Evolutionary conservation across 2,888 invertebrate genomes (phyloP).

Genomic region (Epiblema foenella): DNA sequence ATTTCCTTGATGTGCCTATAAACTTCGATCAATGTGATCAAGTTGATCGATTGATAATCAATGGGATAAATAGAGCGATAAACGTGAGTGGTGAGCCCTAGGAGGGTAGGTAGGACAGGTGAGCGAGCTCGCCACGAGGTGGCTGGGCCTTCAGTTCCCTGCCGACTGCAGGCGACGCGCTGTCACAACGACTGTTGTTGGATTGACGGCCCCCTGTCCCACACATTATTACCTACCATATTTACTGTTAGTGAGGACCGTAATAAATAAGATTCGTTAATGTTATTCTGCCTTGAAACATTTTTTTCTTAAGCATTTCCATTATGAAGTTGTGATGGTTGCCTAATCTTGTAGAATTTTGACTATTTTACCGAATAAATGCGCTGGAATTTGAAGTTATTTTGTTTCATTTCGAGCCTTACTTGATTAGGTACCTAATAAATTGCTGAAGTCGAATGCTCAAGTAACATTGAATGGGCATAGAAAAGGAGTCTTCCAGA

Average conservation of each 20-base stretch:
- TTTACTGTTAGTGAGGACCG: slow-evolving; percentile 53
- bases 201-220: slow-evolving; percentile 84
- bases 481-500: not conserved
- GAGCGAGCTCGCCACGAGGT: slow-evolving; percentile 53
- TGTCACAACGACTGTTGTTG: slow-evolving; percentile 84
- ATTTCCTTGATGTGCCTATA: no score
- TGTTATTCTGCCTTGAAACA: slow-evolving; percentile 77
- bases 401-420: slow-evolving; percentile 61
- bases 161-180: slow-evolving; percentile 74
- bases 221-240: slow-evolving; percentile 45
- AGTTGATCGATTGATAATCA: not conserved
- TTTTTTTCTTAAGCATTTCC: slow-evolving; percentile 76
- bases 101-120: slow-evolving; percentile 33
- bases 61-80: not conserved
- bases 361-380: slow-evolving; percentile 84
- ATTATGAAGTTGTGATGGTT: slow-evolving; percentile 82
- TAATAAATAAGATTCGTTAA: slow-evolving; percentile 69
- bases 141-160: slow-evolving; percentile 86
- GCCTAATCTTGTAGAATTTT: slow-evolving; percentile 84
- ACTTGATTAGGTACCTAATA: slow-evolving; percentile 5
- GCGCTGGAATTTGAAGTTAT: slow-evolving; percentile 71
- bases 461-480: not conserved
- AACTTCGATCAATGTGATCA: not conserved
- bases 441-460: not conserved
- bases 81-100: not conserved